Base-by-base conservation (phyloP, 2,888 invertebrate species). In the Volucella inflata region DNA sequence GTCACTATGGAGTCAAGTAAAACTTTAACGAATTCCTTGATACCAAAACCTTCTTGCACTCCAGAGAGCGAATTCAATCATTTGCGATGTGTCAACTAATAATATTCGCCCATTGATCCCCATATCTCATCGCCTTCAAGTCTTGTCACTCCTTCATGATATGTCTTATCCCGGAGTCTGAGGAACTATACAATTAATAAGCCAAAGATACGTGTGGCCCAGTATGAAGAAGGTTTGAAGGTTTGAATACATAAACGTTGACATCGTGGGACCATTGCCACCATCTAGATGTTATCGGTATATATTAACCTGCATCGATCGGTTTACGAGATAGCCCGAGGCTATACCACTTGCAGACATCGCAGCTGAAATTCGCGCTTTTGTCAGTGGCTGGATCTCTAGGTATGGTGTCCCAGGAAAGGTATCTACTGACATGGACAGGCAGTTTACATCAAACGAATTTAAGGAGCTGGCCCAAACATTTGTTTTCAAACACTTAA, bases 251-350 rank as follows among this genome's bases (percentile, higher is more conserved):
- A n/a, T n/a, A n/a, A n/a, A n/a, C n/a, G n/a, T n/a, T n/a, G n/a
- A n/a, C n/a, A n/a, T n/a, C n/a, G n/a, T n/a, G n/a, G n/a, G n/a
- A n/a, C n/a, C n/a, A n/a, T n/a, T n/a, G n/a, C n/a, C n/a, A n/a
- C n/a, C n/a, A n/a, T n/a, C n/a, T n/a, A n/a, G n/a, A n/a, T n/a
- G 12, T 12, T 2, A 42, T 12, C 42, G 3, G 8, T 8, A 42
- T 12, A 2, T 42, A 2, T 8, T 42, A 12, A 42, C 42, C 8
- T 8, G 42, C 8, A 62, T 44, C 46, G 46, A 46, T 10, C 46
- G 46, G 10, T n/a, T 30, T n/a, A 62, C 62, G 10, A 48, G 30
- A 36, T 62, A 46, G 48, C 62, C 30, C 10, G 62, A 48, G 10
- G 62, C 46, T 6, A 8, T 62, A 36, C 62, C 46, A 8, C n/a